Conservation (phyloP, 2,797 vertebrate species). For the Semaprochilodus insignis region DNA sequence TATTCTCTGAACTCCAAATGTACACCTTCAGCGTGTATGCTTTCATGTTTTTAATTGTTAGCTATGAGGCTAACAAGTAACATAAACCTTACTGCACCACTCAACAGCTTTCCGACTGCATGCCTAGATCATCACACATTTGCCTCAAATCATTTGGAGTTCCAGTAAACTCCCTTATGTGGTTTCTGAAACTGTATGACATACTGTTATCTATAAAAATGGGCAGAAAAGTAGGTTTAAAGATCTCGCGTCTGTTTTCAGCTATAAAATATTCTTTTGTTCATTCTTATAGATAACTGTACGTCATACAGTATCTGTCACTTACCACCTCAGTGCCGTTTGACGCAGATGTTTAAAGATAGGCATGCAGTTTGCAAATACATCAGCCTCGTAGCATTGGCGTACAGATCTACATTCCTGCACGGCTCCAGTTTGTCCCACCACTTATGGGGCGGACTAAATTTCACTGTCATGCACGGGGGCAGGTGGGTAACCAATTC, state of each 20-base stretch:
- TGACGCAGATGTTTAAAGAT: background rate
- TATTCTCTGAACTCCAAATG: background rate
- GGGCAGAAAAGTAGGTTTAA: too few species aligned
- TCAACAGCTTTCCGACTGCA: background rate
- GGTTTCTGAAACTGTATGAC: background rate
- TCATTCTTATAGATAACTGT: background rate
- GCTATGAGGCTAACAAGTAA: background rate
- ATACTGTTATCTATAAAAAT: background rate
- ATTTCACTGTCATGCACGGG: too few species aligned
- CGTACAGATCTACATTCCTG: too few species aligned
- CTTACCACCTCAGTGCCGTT: background rate
- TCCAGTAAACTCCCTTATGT: background rate
- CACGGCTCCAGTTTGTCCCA: too few species aligned
- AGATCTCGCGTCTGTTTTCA: too few species aligned
- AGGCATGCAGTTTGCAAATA: background rate
- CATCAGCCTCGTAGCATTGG: background rate
- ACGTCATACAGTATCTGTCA: background rate
- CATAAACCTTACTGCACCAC: background rate
- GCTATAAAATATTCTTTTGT: background rate
- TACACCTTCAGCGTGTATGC: background rate
- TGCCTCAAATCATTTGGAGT: background rate
- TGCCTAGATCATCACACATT: background rate
- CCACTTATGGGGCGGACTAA: too few species aligned
- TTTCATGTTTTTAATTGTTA: background rate
- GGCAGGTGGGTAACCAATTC: too few species aligned